These are phyloP conservation scores for Poeciliopsis presidionis DNA, from an alignment of 2,797 vertebrate species.

Conservation along the genomic window DNA sequence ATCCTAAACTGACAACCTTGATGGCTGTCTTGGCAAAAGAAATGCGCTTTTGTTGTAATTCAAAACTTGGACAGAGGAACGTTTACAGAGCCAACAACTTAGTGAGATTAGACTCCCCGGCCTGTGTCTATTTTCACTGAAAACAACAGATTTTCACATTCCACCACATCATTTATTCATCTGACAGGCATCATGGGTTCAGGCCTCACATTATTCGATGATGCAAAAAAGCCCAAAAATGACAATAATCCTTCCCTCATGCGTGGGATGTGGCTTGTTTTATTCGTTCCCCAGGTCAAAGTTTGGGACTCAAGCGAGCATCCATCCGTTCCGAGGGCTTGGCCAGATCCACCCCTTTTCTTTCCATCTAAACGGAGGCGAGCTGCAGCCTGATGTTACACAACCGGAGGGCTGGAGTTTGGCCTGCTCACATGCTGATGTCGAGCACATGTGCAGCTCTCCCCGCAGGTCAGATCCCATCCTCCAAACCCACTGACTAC, in stretches of 20 bases:
- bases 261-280: conserved; percentile 35
- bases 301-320: conserved; percentile 41
- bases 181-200: conserved; percentile 60
- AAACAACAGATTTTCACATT: conserved; percentile 76
- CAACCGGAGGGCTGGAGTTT: conserved; percentile 58
- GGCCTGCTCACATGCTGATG: conserved; percentile 58
- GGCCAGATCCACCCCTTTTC: conserved; percentile 56
- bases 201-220: conserved; percentile 35
- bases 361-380: conserved; percentile 49
- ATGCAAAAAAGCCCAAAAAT: conserved; percentile 45
- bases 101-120: conserved; percentile 64
- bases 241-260: conserved; percentile 36
- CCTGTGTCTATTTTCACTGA: conserved; percentile 65
- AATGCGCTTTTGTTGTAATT: conserved; percentile 71
- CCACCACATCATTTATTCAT: conserved; percentile 58
- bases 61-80: conserved; percentile 58
- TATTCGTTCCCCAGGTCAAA: conserved; percentile 27
- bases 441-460: conserved; percentile 64
- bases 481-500: conserved; percentile 56
- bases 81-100: conserved; percentile 68
- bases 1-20: conserved; percentile 47
- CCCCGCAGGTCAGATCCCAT: conserved; percentile 59
- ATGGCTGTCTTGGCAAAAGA: conserved; percentile 51
- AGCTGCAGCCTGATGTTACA: conserved; percentile 60
- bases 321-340: conserved; percentile 32